Evolutionary conservation across 2,888 invertebrate genomes (phyloP).

Genomic region (Cheilosia urbana): DNA sequence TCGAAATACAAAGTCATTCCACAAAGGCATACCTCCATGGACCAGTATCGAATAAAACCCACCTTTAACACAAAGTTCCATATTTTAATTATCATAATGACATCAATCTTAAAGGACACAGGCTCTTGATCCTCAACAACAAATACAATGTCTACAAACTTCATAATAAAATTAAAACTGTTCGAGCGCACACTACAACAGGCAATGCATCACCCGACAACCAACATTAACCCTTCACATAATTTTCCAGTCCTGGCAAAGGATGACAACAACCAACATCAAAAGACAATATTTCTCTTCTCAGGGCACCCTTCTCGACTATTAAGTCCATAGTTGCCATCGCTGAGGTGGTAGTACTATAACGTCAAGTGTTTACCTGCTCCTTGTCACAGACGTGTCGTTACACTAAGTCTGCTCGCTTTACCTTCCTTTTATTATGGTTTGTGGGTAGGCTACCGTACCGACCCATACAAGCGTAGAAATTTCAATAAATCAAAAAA

Average conservation of each 20-base stretch:
- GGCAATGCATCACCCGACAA: constrained; percentile 63
- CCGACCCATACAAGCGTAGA: constrained; percentile 41
- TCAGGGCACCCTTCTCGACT: constrained; percentile 64
- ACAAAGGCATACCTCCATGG: neutral
- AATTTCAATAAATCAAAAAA: constrained; percentile 71
- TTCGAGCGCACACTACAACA: constrained; percentile 36
- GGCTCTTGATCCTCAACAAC: constrained; percentile 39
- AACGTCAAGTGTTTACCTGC: constrained; percentile 69
- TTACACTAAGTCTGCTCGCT: constrained; percentile 56
- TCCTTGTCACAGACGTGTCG: constrained; percentile 65
- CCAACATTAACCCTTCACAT: constrained; percentile 67
- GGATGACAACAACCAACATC: constrained; percentile 69
- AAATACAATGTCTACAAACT: constrained; percentile 55
- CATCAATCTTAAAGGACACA: constrained; percentile 53
- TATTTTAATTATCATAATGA: constrained; percentile 65
- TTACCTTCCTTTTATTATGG: constrained; percentile 43
- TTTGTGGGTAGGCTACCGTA: constrained; percentile 11
- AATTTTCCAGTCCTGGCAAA: constrained; percentile 45
- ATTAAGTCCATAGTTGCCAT: constrained; percentile 57
- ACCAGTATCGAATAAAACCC: constrained; percentile 11
- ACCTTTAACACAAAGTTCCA: constrained; percentile 30
- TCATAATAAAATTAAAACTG: constrained; percentile 64
- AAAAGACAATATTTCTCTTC: constrained; percentile 70
- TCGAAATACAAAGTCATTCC: neutral
- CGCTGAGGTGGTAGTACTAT: constrained; percentile 28